These are phyloP conservation scores for Oryctes rhinoceros DNA, from an alignment of 1,140 invertebrate genomes.

Conservation along the genomic window DNA sequence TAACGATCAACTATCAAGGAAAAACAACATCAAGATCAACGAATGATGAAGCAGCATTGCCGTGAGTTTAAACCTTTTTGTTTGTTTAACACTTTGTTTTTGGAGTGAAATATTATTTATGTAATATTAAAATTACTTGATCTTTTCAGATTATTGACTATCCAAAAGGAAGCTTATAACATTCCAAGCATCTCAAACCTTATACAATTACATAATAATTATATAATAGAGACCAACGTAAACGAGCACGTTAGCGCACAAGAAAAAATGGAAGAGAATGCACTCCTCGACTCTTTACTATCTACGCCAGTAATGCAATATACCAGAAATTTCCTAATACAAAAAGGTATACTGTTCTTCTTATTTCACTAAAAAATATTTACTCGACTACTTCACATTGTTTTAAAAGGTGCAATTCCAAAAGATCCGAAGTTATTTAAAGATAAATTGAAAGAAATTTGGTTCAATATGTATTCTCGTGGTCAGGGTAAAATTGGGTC, in stretches of 20 bases:
- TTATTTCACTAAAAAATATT: slow-evolving; percentile 20
- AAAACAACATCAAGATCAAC: slow-evolving; percentile 72
- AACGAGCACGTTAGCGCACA: slow-evolving; percentile 80
- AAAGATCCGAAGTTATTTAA: slow-evolving; percentile 74
- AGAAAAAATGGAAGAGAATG: slow-evolving; percentile 78
- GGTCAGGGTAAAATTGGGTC: slow-evolving; percentile 79
- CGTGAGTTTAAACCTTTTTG: slow-evolving; percentile 65
- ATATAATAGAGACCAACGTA: slow-evolving; percentile 75
- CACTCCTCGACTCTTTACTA: slow-evolving; percentile 78
- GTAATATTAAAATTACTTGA: slow-evolving; percentile 42
- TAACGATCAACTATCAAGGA: slow-evolving; percentile 76
- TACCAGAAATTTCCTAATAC: slow-evolving; percentile 75
- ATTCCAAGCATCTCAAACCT: slow-evolving; percentile 75
- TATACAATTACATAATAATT: slow-evolving; percentile 77
- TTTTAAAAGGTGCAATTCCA: slow-evolving; percentile 59
- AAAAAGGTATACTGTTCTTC: slow-evolving; percentile 65
- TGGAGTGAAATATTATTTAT: neutral
- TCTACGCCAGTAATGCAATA: slow-evolving; percentile 77
- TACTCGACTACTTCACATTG: slow-evolving; percentile 28
- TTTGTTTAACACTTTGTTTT: neutral
- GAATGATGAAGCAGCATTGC: slow-evolving; percentile 75
- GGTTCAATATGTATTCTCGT: slow-evolving; percentile 84
- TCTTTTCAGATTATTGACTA: slow-evolving; percentile 66
- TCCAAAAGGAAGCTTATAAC: slow-evolving; percentile 67
- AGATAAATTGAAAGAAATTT: slow-evolving; percentile 76